Base-by-base conservation (phyloP, 2,888 invertebrate species). In the Eucera pruinosa region DNA sequence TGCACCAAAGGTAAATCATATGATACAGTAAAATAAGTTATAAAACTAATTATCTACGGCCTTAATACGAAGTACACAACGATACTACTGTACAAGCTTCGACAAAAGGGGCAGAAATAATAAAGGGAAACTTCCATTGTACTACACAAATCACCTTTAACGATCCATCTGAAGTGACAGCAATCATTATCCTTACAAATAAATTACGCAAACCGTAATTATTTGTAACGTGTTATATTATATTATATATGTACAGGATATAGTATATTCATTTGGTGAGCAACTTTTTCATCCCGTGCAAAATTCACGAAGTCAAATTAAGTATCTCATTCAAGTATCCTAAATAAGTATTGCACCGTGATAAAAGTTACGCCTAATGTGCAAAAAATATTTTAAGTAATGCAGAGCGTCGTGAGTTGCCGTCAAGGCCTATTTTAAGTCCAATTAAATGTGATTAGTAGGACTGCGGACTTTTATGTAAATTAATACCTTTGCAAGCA, bases 1-100 rank as follows among this genome's bases (percentile, higher is more conserved):
- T 85, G 88, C 85, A 83, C 84, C 82, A 76, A 64, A 81, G 74
- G 60, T 81, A 78, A 84, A 83, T 77, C 81, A 82, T 73, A 78
- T 79, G 76, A 83, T 85, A 83, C 83, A 86, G 80, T 83, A 65
- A 71, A 60, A 81, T 76, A 80, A 83, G 78, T 85, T 66, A 81
- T 79, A 87, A 82, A 83, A 83, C 60, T 78, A 80, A 78, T 20
- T n/a, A 54, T 55, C 83, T 81, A 83, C 73, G 67, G 39, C 18
- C 71, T 82, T 84, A 83, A 82, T n/a, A 79, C 75, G 47, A 80
- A 67, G 39, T 68, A 70, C 45, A 70, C 48, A 68, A 69, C 36
- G 50, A 50, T 23, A 62, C 67, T 82, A 78, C 75, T 80, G 67
- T 81, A 83, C 72, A 84, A 81, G 75, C 70, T 70, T 66, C 18